Evolutionary conservation across 2,888 invertebrate genomes (phyloP), one percentile per base, ranked within the genome.

Genomic region (Venustoraphidia nigricollis): DNA sequence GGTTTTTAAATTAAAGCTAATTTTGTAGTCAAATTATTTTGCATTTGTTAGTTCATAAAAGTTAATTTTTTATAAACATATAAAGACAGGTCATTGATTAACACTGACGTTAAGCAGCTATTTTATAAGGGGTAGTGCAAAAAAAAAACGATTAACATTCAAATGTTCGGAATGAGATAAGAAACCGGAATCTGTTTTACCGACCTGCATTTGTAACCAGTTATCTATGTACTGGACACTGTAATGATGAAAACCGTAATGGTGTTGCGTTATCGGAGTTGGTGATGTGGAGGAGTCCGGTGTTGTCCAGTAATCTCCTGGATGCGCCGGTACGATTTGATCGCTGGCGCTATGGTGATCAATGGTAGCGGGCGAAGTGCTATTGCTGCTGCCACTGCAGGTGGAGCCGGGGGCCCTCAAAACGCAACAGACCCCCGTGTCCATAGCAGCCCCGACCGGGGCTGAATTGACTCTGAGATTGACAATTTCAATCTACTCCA

Each of bases 291-390:
- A 46, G 63, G 67, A 52, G 71, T 66, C 53, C 68, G 57, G 58
- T 64, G 55, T 69, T 66, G 56, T 70, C 67, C 62, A 74, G 67
- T 60, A 68, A 55, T 58, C 66, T 59, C 56, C 59, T 40, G 61
- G 61, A 58, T 64, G 64, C 36, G 64, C 64, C 48, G 64, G 64
- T 41, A 64, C 64, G 51, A 64, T 64, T 55, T 65, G 64, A 54
- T 63, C 63, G 66, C 56, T 72, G 62, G 41, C 69, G 66, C 58
- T 27, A 27, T 27, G 27, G 6, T 27, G 27, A 6, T 27, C 27
- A 27, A 27, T 27, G 62, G 51, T 60, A 57, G 52, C 60, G 58
- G 56, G 62, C 63, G 63, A 62, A 55, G 34, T 37, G 27, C 17
- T 17, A 17, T 17, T 17, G 17, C 37, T 45, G 14, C n/a, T 17